Conservation (phyloP, 2,797 vertebrate genomes). For the Spondyliosoma cantharus region DNA sequence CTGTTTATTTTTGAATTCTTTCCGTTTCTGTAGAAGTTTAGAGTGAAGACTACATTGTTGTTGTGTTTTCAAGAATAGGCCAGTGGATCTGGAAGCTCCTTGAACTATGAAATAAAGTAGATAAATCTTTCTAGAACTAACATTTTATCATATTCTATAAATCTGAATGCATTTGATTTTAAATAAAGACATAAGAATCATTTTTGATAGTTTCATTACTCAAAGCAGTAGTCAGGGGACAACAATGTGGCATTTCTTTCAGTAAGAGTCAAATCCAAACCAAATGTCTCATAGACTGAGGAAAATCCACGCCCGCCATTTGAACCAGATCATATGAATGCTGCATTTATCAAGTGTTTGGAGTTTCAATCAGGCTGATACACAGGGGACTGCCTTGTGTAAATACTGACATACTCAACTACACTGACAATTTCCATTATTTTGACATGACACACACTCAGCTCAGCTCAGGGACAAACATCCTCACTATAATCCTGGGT, state of each 20-base stretch:
- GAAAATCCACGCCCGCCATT: not conserved
- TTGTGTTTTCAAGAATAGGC: not conserved
- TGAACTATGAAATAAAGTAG: not conserved
- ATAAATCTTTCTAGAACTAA: not conserved
- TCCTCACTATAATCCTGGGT: not conserved
- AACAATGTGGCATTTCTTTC: not conserved
- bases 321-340: conserved; percentile 33
- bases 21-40: not conserved
- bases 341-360: conserved; percentile 22
- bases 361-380: not conserved
- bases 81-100: not conserved
- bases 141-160: not conserved
- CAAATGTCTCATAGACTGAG: conserved; percentile 8
- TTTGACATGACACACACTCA: conserved; percentile 55
- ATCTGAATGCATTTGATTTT: not conserved
- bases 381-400: conserved; percentile 53
- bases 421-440: conserved; percentile 36
- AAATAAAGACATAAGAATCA: too few species aligned
- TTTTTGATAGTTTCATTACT: not conserved
- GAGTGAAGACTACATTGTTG: not conserved
- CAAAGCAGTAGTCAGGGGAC: conserved; percentile 14
- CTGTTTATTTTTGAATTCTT: not conserved
- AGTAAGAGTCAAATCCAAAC: conserved; percentile 19
- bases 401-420: conserved; percentile 47
- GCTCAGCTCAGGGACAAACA: not conserved